Evolutionary conservation across 2,113 vertebrate species (phyloP), one percentile per base, ranked within the genome.

Genomic region (Oncorhynchus mykiss): DNA sequence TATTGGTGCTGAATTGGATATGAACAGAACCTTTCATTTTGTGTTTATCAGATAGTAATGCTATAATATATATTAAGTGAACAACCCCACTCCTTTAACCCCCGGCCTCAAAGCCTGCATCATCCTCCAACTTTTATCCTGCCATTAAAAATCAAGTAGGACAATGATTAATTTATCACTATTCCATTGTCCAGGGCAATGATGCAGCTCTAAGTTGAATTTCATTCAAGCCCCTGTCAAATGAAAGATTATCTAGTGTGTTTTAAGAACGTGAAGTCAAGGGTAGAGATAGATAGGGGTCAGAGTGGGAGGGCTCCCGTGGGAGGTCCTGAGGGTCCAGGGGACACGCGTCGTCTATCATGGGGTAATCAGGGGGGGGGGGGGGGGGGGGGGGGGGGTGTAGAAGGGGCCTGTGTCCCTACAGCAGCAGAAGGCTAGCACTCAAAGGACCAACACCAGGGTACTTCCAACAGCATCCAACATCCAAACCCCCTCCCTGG

Each of bases 201-300:
- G 88, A 91, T 89, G 91, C 88, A 72, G 80, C 82, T 92, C 87
- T 87, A 92, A 91, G 83, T 82, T 88, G 81, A 87, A 88, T 92
- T 94, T 91, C 90, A 93, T 93, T 94, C 91, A 88, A 82, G 88
- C 78, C 74, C 72, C 89, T 90, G 92, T 93, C 93, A 93, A 90
- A 93, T 92, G 83, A 94, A 94, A 87, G 91, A 91, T 93, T 94
- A 93, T 94, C 94, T 94, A 94, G 92, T 89, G 91, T 91, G 89
- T 93, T 94, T 93, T 89, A 92, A 92, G 90, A 91, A 93, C 90
- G 90, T 88, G 87, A 88, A 92, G 90, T 86, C 85, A 86, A 89
- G 86, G 84, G 85, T 85, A 83, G 82, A 80, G 84, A 78, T 81
- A 91, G 87, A 86, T 87, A 86, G 90, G 86, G 92, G 93, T 92